Evolutionary conservation across 1,140 invertebrate genomes (phyloP).

Genomic region (Acyrthosiphon pisum): DNA sequence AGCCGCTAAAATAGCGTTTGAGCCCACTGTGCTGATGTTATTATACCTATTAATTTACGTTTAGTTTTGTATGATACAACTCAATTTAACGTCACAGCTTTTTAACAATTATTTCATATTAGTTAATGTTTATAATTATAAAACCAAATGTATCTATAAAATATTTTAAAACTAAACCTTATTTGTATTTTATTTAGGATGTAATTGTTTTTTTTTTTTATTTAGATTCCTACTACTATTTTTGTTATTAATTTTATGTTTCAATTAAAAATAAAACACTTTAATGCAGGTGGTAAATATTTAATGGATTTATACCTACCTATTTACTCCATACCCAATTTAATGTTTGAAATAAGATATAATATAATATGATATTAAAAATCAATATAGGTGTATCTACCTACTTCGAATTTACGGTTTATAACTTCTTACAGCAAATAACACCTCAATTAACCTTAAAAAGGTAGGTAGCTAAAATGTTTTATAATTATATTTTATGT

Average conservation of each 20-base stretch:
- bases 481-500: not conserved
- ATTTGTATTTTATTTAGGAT: not conserved
- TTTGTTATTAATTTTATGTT: not conserved
- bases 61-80: not conserved
- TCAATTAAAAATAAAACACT: constrained; percentile 4
- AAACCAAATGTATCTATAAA: not conserved
- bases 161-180: not conserved
- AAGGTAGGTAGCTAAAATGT: not conserved
- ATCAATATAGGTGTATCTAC: not conserved
- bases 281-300: not conserved
- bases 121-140: not conserved
- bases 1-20: too few species aligned
- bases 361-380: not conserved
- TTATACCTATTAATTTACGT: not conserved
- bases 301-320: not conserved
- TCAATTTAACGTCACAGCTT: not conserved
- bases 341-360: not conserved
- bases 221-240: not conserved
- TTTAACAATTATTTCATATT: not conserved
- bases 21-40: too few species aligned
- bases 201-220: not conserved
- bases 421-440: not conserved
- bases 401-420: not conserved
- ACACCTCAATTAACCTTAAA: constrained; percentile 1
- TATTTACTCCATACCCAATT: not conserved